phyloP scores from a whole-genome alignment of 2,888 invertebrate species.

The Torymus auratus region DNA sequence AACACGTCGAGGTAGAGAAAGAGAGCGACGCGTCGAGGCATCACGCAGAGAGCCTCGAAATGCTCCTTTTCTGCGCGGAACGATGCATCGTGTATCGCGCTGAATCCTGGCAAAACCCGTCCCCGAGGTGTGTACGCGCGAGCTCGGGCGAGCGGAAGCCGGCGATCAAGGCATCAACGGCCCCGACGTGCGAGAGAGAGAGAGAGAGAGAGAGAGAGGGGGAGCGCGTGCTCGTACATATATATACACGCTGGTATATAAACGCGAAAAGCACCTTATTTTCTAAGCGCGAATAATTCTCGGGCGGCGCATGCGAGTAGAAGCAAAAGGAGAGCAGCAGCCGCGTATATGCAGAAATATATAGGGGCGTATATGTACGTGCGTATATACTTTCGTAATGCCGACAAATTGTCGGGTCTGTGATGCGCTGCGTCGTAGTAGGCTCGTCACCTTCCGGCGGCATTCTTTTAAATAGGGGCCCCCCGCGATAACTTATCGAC shows the following conservation, averaged over 20 bases:
- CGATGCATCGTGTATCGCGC: conserved; percentile 29
- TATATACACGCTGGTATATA: neutral
- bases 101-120: conserved; percentile 29
- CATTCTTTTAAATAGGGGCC: conserved; percentile 68
- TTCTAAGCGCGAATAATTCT: conserved; percentile 41
- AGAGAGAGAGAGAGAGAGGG: neutral
- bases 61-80: conserved; percentile 19
- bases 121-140: neutral
- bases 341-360: conserved; percentile 4
- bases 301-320: conserved; percentile 19
- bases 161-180: conserved; percentile 43
- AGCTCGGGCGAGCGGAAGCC: conserved; percentile 34
- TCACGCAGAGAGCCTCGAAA: neutral
- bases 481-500: conserved; percentile 71
- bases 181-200: neutral
- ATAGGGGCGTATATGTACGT: neutral
- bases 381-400: conserved; percentile 58
- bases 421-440: conserved; percentile 30
- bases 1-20: conserved; percentile 15
- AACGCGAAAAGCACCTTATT: conserved; percentile 21
- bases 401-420: conserved; percentile 67
- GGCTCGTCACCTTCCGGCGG: conserved; percentile 65
- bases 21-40: neutral
- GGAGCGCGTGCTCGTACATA: neutral
- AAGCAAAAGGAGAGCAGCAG: too few species aligned